These are phyloP conservation scores for Chelonia mydas DNA, from an alignment of 2,797 vertebrate genomes.

Conservation along the genomic window DNA sequence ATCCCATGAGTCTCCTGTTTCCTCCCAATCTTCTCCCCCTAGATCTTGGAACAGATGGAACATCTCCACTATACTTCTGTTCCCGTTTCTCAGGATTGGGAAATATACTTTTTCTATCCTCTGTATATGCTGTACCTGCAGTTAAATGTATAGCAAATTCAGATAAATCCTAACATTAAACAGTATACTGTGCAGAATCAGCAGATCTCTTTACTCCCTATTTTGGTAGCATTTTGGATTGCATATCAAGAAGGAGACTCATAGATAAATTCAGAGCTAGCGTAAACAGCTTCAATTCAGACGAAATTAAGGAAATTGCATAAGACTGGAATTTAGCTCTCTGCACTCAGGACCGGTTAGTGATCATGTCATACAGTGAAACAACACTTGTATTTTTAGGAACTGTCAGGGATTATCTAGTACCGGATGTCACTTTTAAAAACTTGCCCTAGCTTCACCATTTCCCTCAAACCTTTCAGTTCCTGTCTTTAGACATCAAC, in stretches of 20 bases:
- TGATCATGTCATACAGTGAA: background rate
- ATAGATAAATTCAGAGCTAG: background rate
- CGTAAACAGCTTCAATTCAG: background rate
- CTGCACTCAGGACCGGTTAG: background rate
- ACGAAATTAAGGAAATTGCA: background rate
- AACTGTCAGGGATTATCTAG: background rate
- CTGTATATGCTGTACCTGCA: background rate
- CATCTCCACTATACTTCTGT: background rate
- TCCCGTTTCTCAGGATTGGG: background rate
- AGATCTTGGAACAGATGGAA: background rate
- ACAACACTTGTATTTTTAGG: background rate
- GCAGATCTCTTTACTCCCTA: background rate
- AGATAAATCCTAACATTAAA: background rate
- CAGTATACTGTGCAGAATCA: background rate
- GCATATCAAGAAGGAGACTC: background rate
- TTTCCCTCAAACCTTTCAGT: background rate
- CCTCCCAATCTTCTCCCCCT: background rate
- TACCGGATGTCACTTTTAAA: slow-evolving; percentile 9
- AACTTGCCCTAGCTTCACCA: background rate
- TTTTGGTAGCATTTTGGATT: background rate
- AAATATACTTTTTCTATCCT: background rate
- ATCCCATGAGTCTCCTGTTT: background rate
- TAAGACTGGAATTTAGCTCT: background rate
- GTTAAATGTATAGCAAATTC: background rate
- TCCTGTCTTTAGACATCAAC: background rate